Evolutionary conservation across 2,113 vertebrate genomes (phyloP), one percentile per base, ranked within the genome.

Genomic region (Argyrosomus japonicus): DNA sequence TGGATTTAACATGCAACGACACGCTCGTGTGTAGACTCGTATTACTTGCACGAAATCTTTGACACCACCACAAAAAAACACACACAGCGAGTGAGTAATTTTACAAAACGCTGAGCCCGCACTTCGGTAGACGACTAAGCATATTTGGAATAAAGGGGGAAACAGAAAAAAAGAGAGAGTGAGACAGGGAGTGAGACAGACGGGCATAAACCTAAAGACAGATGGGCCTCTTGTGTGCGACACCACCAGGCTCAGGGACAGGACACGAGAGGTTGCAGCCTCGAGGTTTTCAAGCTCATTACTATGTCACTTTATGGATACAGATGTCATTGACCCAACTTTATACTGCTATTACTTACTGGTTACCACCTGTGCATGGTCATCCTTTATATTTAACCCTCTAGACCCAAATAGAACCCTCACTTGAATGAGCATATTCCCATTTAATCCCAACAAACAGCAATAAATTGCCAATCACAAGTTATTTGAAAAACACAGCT

Each of bases 31-130:
- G 0, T 21, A 36, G 14, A 45, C 53, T 29, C 19, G 29, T 11
- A 15, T 60, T 17, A 53, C 12, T 17, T 21, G 2, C 3, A 57
- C 75, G 74, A 29, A 57, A 18, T 63, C 23, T 9, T 23, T 51
- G 56, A 70, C 0, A 13, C 48, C 11, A 40, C 40, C 32, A 32
- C 32, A 32, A 32, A 63, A 36, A 68, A 43, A 45, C 64, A 79
- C 56, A 25, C 67, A 68, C 5, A 21, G 61, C 2, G 40, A 78
- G 51, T 57, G 48, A 64, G 51, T 69, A 14, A 40, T 73, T 67
- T 47, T 18, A 75, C 0, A 29, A 77, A 83, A 77, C 29, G 29
- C 27, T 21, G 51, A 79, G 32, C 7, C 27, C 4, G 7, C 12
- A 43, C 65, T 48, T 51, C 36, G 40, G 53, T 2, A 43, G 71